Conservation (phyloP, 2,113 vertebrate genomes). For the Lathamus discolor region DNA sequence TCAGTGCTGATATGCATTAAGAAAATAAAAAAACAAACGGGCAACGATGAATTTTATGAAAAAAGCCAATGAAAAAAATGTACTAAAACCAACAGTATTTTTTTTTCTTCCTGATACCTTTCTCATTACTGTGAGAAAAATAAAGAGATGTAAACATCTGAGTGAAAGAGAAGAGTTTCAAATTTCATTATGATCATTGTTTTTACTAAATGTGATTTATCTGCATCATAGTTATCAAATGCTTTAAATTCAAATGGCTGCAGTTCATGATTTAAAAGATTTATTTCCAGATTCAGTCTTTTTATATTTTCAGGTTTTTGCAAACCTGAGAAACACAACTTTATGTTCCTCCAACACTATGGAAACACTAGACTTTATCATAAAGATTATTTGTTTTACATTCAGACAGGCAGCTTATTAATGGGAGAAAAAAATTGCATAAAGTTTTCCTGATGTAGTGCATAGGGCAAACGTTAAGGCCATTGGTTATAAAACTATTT, state of each 20-base stretch:
- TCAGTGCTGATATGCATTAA: neutral
- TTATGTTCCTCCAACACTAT: neutral
- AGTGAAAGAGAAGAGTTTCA: neutral
- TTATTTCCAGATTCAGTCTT: neutral
- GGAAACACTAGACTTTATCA: neutral
- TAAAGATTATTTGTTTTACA: conserved; percentile 22
- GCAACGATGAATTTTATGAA: neutral
- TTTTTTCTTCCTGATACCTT: neutral
- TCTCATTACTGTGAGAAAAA: neutral
- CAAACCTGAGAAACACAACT: neutral
- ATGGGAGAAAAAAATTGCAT: neutral
- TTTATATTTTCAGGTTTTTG: neutral
- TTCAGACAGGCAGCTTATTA: neutral
- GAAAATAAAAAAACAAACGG: neutral
- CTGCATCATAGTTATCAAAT: neutral
- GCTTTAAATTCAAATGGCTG: neutral
- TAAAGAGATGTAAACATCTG: neutral
- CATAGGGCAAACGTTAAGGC: neutral
- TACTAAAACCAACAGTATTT: neutral
- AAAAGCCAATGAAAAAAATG: neutral
- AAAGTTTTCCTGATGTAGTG: neutral
- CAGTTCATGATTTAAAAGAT: neutral
- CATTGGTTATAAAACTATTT: neutral
- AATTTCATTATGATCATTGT: neutral
- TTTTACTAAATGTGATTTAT: neutral